Evolutionary conservation across 2,797 vertebrate species (phyloP).

Genomic region (Benthosema pterotum): DNA sequence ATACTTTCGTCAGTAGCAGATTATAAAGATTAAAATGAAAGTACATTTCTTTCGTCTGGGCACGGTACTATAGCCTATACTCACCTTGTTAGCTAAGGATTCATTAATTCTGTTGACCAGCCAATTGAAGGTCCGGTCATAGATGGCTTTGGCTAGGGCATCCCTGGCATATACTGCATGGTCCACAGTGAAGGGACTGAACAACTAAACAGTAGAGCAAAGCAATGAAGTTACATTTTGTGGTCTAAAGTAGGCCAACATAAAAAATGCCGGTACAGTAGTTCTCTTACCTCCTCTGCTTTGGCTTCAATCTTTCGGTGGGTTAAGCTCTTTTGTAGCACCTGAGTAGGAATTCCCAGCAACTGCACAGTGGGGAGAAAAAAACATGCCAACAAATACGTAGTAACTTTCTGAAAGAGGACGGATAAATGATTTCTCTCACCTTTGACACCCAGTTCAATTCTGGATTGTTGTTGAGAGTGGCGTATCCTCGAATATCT

Average conservation of each 20-base stretch:
- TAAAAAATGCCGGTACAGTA: not conserved
- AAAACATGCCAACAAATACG: not conserved
- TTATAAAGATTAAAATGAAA: no score
- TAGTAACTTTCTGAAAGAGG: not conserved
- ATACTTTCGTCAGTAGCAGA: not conserved
- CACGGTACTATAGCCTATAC: not conserved
- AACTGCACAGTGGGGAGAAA: constrained; percentile 73
- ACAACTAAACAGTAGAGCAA: constrained; percentile 76
- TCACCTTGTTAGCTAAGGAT: constrained; percentile 89
- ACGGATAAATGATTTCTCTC: constrained; percentile 14
- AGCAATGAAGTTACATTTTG: not conserved
- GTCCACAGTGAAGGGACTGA: constrained; percentile 88
- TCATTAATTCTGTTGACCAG: constrained; percentile 92
- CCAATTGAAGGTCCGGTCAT: constrained; percentile 93
- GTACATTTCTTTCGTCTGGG: not conserved
- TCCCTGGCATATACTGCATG: constrained; percentile 90
- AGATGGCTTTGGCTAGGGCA: constrained; percentile 91
- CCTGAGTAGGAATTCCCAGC: constrained; percentile 84
- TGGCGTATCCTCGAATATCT: constrained; percentile 84
- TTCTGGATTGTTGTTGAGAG: constrained; percentile 81
- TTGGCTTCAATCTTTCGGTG: constrained; percentile 94
- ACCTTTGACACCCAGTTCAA: constrained; percentile 94
- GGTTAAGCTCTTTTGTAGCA: constrained; percentile 90
- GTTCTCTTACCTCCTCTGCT: constrained; percentile 85
- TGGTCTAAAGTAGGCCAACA: constrained; percentile 1